Evolutionary conservation across 1,140 invertebrate species (phyloP).

Genomic region (Zaprionus ghesquierei): DNA sequence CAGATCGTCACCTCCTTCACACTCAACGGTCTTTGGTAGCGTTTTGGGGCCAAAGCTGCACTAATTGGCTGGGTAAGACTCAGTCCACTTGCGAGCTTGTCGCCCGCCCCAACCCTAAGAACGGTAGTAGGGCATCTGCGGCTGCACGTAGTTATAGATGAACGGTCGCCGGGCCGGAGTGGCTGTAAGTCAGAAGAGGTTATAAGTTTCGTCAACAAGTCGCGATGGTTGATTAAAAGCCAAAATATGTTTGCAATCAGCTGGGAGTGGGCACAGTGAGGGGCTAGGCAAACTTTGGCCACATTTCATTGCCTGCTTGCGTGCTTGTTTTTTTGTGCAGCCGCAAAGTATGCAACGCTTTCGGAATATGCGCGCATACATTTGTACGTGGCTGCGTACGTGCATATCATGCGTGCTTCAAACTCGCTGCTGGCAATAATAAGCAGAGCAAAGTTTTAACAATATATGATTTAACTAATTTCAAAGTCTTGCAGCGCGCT

Average conservation of each 20-base stretch:
- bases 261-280: no score
- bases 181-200: slow-evolving; percentile 46
- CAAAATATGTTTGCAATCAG: no score
- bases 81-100: background rate
- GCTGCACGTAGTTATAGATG: slow-evolving; percentile 76
- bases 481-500: background rate
- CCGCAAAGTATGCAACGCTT: slow-evolving; percentile 49
- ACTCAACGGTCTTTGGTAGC: slow-evolving; percentile 66
- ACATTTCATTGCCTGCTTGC: slow-evolving; percentile 29
- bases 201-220: background rate
- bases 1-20: slow-evolving; percentile 50
- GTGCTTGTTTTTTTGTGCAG: slow-evolving; percentile 19
- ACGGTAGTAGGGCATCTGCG: slow-evolving; percentile 68
- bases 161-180: slow-evolving; percentile 64
- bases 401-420: background rate
- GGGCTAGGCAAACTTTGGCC: slow-evolving; percentile 8
- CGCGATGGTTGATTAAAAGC: background rate
- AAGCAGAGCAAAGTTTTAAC: background rate
- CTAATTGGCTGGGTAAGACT: slow-evolving; percentile 58
- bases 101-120: slow-evolving; percentile 30
- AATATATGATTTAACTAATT: background rate
- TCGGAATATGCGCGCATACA: background rate
- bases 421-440: background rate
- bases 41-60: slow-evolving; percentile 43
- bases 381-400: background rate